Evolutionary conservation across 2,888 invertebrate genomes (phyloP).

Genomic region (Scaptomyza flava): DNA sequence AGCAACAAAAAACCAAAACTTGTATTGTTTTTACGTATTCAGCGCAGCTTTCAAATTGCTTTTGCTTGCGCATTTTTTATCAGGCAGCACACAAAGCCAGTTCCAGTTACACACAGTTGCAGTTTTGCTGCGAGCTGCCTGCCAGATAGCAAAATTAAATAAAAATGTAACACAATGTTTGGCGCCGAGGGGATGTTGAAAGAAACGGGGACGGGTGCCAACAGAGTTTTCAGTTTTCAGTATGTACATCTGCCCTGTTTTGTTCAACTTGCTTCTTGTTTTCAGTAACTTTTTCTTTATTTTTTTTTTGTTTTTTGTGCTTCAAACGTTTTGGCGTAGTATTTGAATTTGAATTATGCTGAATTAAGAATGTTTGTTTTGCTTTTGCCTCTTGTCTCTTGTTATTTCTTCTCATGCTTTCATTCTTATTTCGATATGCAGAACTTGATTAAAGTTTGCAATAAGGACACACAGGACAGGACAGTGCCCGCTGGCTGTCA

Average conservation of each 20-base stretch:
- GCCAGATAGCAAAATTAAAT: slow-evolving; percentile 75
- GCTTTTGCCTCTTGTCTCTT: slow-evolving; percentile 51
- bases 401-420: slow-evolving; percentile 18
- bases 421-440: slow-evolving; percentile 70
- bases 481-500: slow-evolving; percentile 67
- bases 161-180: slow-evolving; percentile 78
- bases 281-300: background rate
- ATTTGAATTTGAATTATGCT: slow-evolving; percentile 78
- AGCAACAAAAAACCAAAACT: background rate
- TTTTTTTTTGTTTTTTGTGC: slow-evolving; percentile 7
- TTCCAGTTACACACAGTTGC: slow-evolving; percentile 32
- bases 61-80: slow-evolving; percentile 78
- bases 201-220: background rate
- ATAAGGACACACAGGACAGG: slow-evolving; percentile 30
- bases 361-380: slow-evolving; percentile 75
- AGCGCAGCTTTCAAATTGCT: slow-evolving; percentile 77
- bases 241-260: background rate
- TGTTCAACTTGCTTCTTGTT: background rate
- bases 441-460: slow-evolving; percentile 75
- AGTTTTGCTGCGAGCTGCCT: slow-evolving; percentile 39
- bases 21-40: slow-evolving; percentile 78
- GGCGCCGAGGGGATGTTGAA: slow-evolving; percentile 6
- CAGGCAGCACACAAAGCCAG: slow-evolving; percentile 65
- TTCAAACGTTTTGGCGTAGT: slow-evolving; percentile 57
- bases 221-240: slow-evolving; percentile 27